Conservation (phyloP, 1,140 invertebrate species). For the Drosophila pruinosa region DNA sequence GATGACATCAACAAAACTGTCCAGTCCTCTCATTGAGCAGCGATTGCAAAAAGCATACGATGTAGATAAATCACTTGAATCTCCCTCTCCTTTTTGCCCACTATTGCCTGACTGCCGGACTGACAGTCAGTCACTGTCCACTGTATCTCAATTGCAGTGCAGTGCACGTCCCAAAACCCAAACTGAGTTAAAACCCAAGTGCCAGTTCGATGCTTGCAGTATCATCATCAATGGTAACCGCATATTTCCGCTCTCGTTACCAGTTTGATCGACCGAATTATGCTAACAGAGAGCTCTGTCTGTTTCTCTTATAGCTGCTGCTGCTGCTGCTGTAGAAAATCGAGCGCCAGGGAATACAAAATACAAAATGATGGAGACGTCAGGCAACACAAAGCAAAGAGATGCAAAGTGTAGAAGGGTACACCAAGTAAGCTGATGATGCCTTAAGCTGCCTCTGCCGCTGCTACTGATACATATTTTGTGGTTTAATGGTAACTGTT, state of each 20-base stretch:
- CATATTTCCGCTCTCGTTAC: constrained; percentile 25
- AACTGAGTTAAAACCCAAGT: not conserved
- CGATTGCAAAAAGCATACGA: constrained; percentile 2
- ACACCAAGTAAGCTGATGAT: not conserved
- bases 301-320: not conserved
- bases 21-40: constrained; percentile 5
- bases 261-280: constrained; percentile 64
- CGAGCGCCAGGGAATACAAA: constrained; percentile 57
- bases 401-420: constrained; percentile 4
- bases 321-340: constrained; percentile 23
- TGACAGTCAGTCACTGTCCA: not conserved
- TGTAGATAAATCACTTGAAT: constrained; percentile 9
- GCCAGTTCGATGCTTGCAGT: not conserved
- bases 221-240: constrained; percentile 13
- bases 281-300: constrained; percentile 42
- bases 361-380: constrained; percentile 60
- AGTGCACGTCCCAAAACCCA: not conserved
- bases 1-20: constrained; percentile 12
- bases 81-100: not conserved
- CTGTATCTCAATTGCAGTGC: not conserved
- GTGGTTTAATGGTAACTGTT: constrained; percentile 5
- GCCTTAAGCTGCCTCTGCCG: not conserved
- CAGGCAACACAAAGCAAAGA: constrained; percentile 1
- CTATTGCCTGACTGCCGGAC: not conserved
- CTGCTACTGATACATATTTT: constrained; percentile 6